Evolutionary conservation across 2,113 vertebrate genomes (phyloP), one percentile per base, ranked within the genome.

Genomic region (Daubentonia madagascariensis): DNA sequence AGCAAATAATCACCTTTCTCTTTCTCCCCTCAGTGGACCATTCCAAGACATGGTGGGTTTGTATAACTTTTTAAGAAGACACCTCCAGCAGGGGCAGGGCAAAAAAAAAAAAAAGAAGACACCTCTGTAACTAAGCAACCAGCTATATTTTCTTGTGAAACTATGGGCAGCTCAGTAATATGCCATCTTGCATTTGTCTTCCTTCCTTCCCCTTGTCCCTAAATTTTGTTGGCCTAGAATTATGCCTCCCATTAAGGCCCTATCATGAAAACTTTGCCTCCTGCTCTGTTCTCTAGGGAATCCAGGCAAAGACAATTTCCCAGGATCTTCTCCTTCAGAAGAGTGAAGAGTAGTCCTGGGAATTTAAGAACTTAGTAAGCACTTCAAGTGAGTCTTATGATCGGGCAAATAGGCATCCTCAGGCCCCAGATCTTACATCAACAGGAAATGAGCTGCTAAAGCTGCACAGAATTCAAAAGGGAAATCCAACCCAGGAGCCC

Each of bases 11-110:
- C 85, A 48, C 37, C 28, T 95, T 93, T 89, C 30, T 12, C 30
- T 80, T 50, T 91, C 23, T 67, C 45, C 10, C 4, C 9, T 88
- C 32, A 50, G 32, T 59, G 52, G 54, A 67, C n/a, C 32, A 92
- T 92, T 94, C 67, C 37, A 94, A 86, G 63, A 81, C 12, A 22
- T 32, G 40, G 50, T 22, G 0, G 18, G 32, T 85, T 80, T 88
- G 32, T 32, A 65, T 81, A 86, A 83, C 35, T n/a, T 85, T 87
- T 95, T 43, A 75, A 85, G 72, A 97, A 84, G 75, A 83, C 67
- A 52, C 73, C 6, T 75, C 23, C n/a, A n/a, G n/a, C n/a, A n/a
- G n/a, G n/a, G n/a, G n/a, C n/a, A n/a, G n/a, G n/a, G n/a, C n/a
- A n/a, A n/a, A n/a, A n/a, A n/a, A n/a, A n/a, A n/a, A n/a, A n/a